phyloP scores from a whole-genome alignment of 2,888 invertebrate species.

The Heliothis peltigera region DNA sequence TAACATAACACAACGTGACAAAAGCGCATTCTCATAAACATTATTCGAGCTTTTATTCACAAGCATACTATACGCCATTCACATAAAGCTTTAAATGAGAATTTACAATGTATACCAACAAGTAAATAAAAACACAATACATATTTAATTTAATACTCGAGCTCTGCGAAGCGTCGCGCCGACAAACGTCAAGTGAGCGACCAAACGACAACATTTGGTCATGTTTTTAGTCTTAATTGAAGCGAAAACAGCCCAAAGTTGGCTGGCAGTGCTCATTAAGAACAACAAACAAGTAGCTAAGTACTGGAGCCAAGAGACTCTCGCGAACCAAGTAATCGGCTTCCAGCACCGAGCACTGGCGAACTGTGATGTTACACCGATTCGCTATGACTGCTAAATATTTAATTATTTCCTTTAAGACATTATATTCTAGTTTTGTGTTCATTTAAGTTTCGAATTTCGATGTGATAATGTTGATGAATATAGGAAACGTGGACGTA shows the following conservation, averaged over 20 bases:
- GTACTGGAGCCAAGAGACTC: constrained; percentile 77
- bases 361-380: constrained; percentile 65
- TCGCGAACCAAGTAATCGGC: constrained; percentile 85
- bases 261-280: constrained; percentile 88
- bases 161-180: constrained; percentile 25
- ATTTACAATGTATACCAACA: constrained; percentile 19
- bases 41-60: not conserved
- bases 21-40: not conserved
- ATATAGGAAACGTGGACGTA: not conserved
- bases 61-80: constrained; percentile 5
- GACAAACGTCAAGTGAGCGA: constrained; percentile 62
- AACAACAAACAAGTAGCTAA: constrained; percentile 88
- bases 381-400: constrained; percentile 68
- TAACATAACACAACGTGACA: not conserved
- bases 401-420: constrained; percentile 56
- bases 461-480: constrained; percentile 5
- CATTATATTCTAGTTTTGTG: constrained; percentile 29
- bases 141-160: constrained; percentile 51
- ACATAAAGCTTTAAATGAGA: not conserved
- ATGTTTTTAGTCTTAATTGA: constrained; percentile 88
- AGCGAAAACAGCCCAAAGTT: constrained; percentile 85
- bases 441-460: constrained; percentile 17
- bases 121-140: constrained; percentile 37
- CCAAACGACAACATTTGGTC: constrained; percentile 79
- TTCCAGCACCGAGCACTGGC: constrained; percentile 70